These are phyloP conservation scores for Pristionchus entomophagus DNA, from an alignment of 2,888 invertebrate species.

Conservation along the genomic window DNA sequence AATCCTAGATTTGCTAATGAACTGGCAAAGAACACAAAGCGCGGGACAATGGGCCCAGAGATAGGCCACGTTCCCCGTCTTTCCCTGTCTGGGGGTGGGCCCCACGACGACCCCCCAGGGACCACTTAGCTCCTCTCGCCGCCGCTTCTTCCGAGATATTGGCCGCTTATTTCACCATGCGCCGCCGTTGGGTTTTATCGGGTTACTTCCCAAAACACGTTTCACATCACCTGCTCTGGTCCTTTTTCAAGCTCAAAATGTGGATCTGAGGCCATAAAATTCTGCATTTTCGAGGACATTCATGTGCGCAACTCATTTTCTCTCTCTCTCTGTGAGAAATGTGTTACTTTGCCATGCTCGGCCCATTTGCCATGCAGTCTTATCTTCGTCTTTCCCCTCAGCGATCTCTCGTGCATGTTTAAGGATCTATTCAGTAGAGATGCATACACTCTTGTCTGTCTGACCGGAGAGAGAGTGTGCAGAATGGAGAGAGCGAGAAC, in stretches of 20 bases:
- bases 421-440: slow-evolving; percentile 33
- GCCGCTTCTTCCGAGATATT: background rate
- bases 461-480: background rate
- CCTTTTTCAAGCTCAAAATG: too few species aligned
- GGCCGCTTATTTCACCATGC: slow-evolving; percentile 26
- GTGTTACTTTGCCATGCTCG: background rate
- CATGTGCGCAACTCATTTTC: too few species aligned
- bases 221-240: too few species aligned
- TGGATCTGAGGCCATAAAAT: too few species aligned
- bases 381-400: background rate
- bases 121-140: background rate
- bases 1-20: too few species aligned
- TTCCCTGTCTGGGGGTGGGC: background rate
- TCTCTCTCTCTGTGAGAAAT: too few species aligned
- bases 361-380: background rate
- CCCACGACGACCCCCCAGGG: background rate
- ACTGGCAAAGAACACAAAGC: too few species aligned
- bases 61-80: too few species aligned
- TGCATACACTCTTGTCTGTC: background rate
- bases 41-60: too few species aligned
- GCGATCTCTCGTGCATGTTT: slow-evolving; percentile 33
- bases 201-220: too few species aligned
- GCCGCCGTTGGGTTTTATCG: too few species aligned
- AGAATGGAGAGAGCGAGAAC: background rate
- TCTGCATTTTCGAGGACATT: too few species aligned